Evolutionary conservation across 2,888 invertebrate genomes (phyloP), one percentile per base, ranked within the genome.

Genomic region (Keiferia lycopersicella): DNA sequence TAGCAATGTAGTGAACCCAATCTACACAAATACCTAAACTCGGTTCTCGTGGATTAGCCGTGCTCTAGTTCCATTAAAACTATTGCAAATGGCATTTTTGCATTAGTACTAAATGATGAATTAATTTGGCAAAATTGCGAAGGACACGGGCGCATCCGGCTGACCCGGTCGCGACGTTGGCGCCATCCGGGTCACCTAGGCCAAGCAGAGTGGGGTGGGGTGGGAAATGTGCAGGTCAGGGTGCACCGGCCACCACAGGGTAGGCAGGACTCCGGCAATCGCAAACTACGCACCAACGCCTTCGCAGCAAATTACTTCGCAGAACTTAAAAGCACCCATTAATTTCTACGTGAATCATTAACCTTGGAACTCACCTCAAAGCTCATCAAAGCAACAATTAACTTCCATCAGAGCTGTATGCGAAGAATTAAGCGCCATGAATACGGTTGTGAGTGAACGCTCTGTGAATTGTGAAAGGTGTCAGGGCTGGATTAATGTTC

Each of bases 81-180:
- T 60, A 41, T 41, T 6, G 34, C 38, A 65, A 20, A 48, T 51
- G 51, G 58, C 57, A 65, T 62, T 63, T 26, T 18, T 26, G 60
- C 65, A 64, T 62, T 56, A 61, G 62, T 61, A 34, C 62, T 61
- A 51, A 65, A 67, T 68, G 68, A 67, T 64, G 74, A 73, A 80
- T 81, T 78, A 78, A 75, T 79, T 80, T 76, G 67, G 73, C 73
- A 71, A 74, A 72, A 75, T 75, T 78, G 69, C 66, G 83, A 89
- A 88, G 87, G 87, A 78, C 83, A 79, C 67, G 65, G 68, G 68
- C 66, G 81, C 77, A 82, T 80, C 81, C 79, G 74, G 80, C 75
- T 88, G 88, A 90, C 91, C 89, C 86, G 89, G 91, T 87, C 89
- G 84, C 83, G 89, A 90, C 80, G 87, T 87, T 86, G 82, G 91